Evolutionary conservation across 2,888 invertebrate genomes (phyloP).

Genomic region (Tipula unca): DNA sequence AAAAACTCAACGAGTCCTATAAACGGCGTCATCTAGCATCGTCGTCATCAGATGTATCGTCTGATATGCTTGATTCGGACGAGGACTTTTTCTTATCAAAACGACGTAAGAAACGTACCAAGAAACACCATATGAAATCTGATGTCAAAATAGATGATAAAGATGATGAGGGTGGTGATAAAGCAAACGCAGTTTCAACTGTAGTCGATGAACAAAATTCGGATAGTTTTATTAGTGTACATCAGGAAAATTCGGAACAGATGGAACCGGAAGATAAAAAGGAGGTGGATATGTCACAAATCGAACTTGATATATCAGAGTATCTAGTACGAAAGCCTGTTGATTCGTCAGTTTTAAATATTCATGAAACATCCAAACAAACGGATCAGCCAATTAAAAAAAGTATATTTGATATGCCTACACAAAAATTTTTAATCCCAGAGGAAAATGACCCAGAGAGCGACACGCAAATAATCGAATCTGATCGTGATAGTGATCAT

Average conservation of each 20-base stretch:
- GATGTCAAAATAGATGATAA: neutral
- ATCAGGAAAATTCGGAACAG: neutral
- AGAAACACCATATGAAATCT: neutral
- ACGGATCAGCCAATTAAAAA: neutral
- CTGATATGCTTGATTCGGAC: neutral
- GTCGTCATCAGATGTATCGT: neutral
- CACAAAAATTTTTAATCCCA: neutral
- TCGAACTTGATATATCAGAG: neutral
- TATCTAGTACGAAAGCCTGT: neutral
- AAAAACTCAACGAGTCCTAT: conserved; percentile 2
- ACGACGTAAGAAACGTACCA: neutral
- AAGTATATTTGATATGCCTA: neutral
- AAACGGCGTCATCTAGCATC: conserved; percentile 16
- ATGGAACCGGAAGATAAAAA: neutral
- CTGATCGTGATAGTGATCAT: neutral
- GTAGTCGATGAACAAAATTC: neutral
- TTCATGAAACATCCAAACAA: neutral
- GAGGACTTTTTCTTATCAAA: neutral
- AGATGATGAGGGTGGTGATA: neutral
- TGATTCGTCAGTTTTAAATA: neutral
- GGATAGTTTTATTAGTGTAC: neutral
- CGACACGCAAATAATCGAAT: neutral
- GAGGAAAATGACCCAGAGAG: neutral
- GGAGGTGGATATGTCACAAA: neutral
- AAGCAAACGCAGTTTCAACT: neutral